Evolutionary conservation across 2,113 vertebrate genomes (phyloP).

Genomic region (Rhombomys opimus): DNA sequence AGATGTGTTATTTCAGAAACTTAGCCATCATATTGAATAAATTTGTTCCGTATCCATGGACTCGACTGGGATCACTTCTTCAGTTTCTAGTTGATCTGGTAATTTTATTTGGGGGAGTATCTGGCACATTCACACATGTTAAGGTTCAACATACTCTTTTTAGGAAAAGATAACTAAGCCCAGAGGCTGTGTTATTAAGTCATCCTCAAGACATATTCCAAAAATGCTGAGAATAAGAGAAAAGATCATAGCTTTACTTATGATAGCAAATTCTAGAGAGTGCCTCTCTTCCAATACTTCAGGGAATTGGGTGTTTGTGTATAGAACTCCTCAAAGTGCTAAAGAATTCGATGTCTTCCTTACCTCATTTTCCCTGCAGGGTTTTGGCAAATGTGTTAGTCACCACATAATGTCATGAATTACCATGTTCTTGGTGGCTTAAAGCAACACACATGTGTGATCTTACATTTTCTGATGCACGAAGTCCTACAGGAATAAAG

Average conservation of each 20-base stretch:
- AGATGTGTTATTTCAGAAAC: not conserved
- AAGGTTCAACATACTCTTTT: constrained; percentile 29
- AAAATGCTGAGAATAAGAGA: not conserved
- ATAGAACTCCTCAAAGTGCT: not conserved
- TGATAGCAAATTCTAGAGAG: not conserved
- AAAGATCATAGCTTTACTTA: not conserved
- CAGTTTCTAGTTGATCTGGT: not conserved
- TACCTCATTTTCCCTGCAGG: not conserved
- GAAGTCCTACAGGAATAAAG: not conserved
- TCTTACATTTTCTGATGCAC: constrained; percentile 3
- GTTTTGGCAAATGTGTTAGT: not conserved
- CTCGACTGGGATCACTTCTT: not conserved
- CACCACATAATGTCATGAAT: not conserved
- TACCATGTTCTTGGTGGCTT: not conserved
- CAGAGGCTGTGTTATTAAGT: not conserved
- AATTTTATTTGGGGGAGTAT: not conserved
- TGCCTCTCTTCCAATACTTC: not conserved
- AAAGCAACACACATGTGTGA: not conserved
- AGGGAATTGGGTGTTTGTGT: not conserved
- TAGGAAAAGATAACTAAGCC: not conserved
- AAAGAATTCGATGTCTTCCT: not conserved
- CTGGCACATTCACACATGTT: not conserved
- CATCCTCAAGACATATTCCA: not conserved
- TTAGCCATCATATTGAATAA: not conserved
- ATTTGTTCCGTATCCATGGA: not conserved